Percentiles rank a stretch among this genome's conserved stretches.
These are phyloP conservation scores for Phengaris arion DNA, from an alignment of 2,888 invertebrate species.

Conservation along the genomic window DNA sequence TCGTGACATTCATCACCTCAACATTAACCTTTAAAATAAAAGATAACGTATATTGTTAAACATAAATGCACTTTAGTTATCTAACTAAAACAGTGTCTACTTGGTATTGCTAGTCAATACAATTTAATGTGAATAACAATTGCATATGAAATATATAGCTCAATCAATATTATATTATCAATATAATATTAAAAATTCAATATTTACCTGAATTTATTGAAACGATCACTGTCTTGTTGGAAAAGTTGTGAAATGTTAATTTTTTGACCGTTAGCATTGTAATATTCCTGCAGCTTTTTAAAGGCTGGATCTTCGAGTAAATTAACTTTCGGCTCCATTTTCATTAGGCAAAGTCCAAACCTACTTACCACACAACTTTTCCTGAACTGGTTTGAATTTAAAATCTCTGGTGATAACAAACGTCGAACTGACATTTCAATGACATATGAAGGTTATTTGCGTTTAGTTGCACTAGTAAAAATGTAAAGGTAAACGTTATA, in stretches of 20 bases:
- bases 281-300: conserved; percentile 87
- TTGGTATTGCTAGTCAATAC: background rate
- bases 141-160: background rate
- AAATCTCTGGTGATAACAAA: conserved; percentile 58
- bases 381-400: conserved; percentile 47
- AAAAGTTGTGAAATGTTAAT: conserved; percentile 92
- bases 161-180: background rate
- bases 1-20: background rate
- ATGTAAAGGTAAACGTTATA: too few species aligned
- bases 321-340: conserved; percentile 70
- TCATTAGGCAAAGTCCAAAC: conserved; percentile 49
- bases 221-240: conserved; percentile 87
- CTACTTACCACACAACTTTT: conserved; percentile 44
- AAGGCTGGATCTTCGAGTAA: conserved; percentile 82
- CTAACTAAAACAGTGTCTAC: background rate
- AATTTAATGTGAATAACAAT: background rate
- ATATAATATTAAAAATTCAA: background rate
- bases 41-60: background rate
- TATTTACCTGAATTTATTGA: conserved; percentile 91
- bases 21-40: background rate
- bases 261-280: conserved; percentile 83
- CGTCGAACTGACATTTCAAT: conserved; percentile 74
- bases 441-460: conserved; percentile 70
- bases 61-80: conserved; percentile 2
- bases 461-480: conserved; percentile 47